Conservation (phyloP, 1,140 invertebrate genomes). For the Bombyx mandarina region DNA sequence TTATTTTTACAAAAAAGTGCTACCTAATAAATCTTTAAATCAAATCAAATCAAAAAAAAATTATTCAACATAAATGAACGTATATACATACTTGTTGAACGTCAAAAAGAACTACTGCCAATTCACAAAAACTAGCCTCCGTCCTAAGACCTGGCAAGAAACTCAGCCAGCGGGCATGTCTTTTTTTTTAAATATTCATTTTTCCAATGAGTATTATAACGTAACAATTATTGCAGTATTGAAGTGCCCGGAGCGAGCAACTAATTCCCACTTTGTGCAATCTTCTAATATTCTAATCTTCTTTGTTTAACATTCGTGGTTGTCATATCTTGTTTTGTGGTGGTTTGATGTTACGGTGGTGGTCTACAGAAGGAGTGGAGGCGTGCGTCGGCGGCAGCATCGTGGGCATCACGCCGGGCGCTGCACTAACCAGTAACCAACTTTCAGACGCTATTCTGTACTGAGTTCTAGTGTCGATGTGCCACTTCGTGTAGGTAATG, state of each 20-base stretch:
- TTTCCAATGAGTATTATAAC: too few relatives aligned
- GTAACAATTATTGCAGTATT: too few relatives aligned
- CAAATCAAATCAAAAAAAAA: too few relatives aligned
- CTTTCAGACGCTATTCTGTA: conserved; percentile 67
- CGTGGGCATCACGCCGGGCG: conserved; percentile 70
- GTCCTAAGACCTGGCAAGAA: too few relatives aligned
- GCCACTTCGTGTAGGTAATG: conserved; percentile 50
- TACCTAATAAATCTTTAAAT: too few relatives aligned
- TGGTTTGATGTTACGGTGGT: conserved; percentile 36
- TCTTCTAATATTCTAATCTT: neutral
- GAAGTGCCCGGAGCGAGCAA: neutral
- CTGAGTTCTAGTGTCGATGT: conserved; percentile 44
- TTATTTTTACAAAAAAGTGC: too few relatives aligned
- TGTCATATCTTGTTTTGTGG: neutral
- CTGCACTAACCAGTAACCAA: conserved; percentile 70
- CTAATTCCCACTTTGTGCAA: neutral
- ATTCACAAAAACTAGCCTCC: too few relatives aligned
- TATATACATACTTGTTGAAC: too few relatives aligned
- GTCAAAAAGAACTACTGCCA: too few relatives aligned
- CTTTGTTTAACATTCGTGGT: neutral
- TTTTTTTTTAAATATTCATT: too few relatives aligned
- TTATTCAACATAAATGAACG: too few relatives aligned
- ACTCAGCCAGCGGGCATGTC: too few relatives aligned
- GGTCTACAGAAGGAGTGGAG: conserved; percentile 68
- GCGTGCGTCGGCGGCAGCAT: conserved; percentile 71